Conservation (phyloP, 2,888 invertebrate genomes). For the Nomada flava region DNA sequence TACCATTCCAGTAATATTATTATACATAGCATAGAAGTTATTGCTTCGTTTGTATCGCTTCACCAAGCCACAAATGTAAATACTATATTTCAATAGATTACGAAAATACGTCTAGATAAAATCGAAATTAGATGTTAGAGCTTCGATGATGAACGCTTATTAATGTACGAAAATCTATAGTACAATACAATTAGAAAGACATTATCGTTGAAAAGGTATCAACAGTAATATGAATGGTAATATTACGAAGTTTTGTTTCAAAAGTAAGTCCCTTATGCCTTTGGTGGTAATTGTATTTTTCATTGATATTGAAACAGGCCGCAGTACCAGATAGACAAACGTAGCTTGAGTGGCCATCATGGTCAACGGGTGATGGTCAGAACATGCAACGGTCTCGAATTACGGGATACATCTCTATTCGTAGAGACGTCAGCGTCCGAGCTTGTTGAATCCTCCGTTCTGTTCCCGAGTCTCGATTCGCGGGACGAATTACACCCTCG, state of each 20-base stretch:
- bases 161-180: neutral
- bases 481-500: constrained; percentile 86
- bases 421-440: constrained; percentile 83
- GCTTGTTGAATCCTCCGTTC: constrained; percentile 84
- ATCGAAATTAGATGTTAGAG: neutral
- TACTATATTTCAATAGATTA: neutral
- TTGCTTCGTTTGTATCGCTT: neutral
- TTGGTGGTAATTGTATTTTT: neutral
- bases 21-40: constrained; percentile 16
- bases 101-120: neutral
- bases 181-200: too few species aligned
- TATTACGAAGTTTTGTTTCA: neutral
- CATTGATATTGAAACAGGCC: constrained; percentile 81
- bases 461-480: constrained; percentile 86
- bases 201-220: too few species aligned
- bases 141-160: neutral
- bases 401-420: constrained; percentile 86
- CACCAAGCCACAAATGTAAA: neutral
- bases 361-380: constrained; percentile 89
- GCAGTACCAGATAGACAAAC: constrained; percentile 85
- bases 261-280: neutral
- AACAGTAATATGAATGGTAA: neutral
- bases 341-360: constrained; percentile 78
- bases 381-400: constrained; percentile 91
- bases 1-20: neutral